Conservation (phyloP, 2,888 invertebrate genomes). For the Pegoplata infirma region DNA sequence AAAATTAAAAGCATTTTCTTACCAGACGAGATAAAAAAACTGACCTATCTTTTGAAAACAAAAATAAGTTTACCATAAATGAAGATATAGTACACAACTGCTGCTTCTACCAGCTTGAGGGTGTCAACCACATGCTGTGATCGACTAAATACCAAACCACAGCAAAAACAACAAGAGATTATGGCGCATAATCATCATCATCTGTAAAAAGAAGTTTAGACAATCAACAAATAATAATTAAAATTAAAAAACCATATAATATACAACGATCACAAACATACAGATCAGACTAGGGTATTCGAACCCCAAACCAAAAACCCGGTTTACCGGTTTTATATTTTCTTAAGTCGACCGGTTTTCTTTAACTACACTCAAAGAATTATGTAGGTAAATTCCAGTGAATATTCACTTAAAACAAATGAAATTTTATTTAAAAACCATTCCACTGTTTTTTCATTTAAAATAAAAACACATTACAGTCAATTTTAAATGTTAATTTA, state of each 20-base stretch:
- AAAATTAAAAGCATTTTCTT: not conserved
- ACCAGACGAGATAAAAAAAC: conserved; percentile 2
- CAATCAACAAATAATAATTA: not conserved
- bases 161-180: not conserved
- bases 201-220: not conserved
- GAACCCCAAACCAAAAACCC: too few species aligned
- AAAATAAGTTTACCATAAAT: not conserved
- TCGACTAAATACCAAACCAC: not conserved
- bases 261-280: not conserved
- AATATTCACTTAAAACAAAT: too few species aligned
- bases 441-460: too few species aligned
- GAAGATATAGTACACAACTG: not conserved
- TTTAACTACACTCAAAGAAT: too few species aligned
- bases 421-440: too few species aligned
- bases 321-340: too few species aligned
- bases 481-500: too few species aligned
- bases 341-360: too few species aligned
- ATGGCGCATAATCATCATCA: not conserved
- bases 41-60: conserved; percentile 20
- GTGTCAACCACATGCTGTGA: conserved; percentile 32
- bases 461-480: too few species aligned
- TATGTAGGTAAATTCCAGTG: too few species aligned
- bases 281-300: too few species aligned
- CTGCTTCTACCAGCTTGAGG: not conserved
- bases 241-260: conserved; percentile 13